These are phyloP conservation scores for Acanthopagrus latus DNA, from an alignment of 2,797 vertebrate genomes.

Conservation along the genomic window DNA sequence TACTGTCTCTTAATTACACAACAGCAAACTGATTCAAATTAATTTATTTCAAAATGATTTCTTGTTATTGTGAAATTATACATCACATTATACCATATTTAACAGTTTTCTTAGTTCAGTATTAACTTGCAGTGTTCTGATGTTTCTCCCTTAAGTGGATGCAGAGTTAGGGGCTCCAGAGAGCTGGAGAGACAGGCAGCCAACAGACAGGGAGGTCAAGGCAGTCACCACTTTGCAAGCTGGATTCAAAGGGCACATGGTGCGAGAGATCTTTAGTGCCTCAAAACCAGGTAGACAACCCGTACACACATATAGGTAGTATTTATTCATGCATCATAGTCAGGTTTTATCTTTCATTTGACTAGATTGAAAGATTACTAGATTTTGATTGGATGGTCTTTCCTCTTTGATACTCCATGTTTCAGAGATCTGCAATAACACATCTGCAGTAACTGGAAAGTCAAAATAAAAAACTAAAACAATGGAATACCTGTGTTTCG, in stretches of 20 bases:
- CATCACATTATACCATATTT: not conserved
- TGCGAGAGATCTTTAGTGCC: conserved; percentile 81
- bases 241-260: conserved; percentile 81
- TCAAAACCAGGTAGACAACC: conserved; percentile 84
- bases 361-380: not conserved
- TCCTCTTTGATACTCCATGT: not conserved
- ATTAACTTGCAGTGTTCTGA: conserved; percentile 3
- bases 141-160: conserved; percentile 36
- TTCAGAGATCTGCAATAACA: not conserved
- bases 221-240: conserved; percentile 88
- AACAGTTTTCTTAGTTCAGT: not conserved
- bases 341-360: conserved; percentile 5
- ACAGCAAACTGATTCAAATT: not conserved
- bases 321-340: not conserved
- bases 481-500: conserved; percentile 17
- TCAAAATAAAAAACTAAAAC: not conserved
- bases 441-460: not conserved
- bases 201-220: conserved; percentile 81
- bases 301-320: conserved; percentile 2
- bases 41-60: not conserved
- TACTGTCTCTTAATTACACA: not conserved
- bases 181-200: conserved; percentile 68
- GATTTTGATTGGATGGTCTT: not conserved
- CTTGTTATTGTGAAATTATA: too few species aligned
- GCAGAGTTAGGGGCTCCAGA: conserved; percentile 33